Conservation (phyloP, 2,797 vertebrate genomes). For the Pseudopleuronectes americanus region DNA sequence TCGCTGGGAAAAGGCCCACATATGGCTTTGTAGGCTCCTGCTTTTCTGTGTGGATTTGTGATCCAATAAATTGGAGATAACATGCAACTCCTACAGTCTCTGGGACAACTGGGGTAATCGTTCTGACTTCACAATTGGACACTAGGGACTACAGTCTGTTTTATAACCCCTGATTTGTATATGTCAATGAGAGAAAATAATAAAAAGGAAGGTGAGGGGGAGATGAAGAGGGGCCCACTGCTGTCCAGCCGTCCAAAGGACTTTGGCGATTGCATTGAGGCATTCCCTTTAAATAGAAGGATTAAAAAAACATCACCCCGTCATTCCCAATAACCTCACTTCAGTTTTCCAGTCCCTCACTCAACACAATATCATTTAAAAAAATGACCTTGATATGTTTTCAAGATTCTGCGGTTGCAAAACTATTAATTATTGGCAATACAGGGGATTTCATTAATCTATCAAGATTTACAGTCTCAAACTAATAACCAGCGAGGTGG, state of each 20-base stretch:
- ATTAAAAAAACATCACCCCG: constrained; percentile 75
- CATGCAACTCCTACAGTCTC: constrained; percentile 43
- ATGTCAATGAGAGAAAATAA: constrained; percentile 24
- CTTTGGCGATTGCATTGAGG: constrained; percentile 65
- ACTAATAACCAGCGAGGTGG: constrained; percentile 8
- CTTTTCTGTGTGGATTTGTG: constrained; percentile 17
- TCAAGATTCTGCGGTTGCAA: constrained; percentile 85
- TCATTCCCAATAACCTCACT: constrained; percentile 59
- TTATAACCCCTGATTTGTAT: constrained; percentile 75
- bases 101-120: constrained; percentile 61
- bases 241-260: too few species aligned
- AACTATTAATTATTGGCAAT: constrained; percentile 86
- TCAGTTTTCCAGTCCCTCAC: constrained; percentile 85
- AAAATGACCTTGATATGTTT: constrained; percentile 83
- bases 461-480: constrained; percentile 27
- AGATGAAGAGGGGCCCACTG: too few species aligned
- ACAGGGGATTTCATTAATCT: constrained; percentile 53
- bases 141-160: constrained; percentile 71
- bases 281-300: constrained; percentile 53
- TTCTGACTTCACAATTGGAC: constrained; percentile 75
- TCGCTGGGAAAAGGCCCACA: constrained; percentile 59
- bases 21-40: constrained; percentile 37
- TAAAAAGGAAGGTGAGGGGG: not conserved
- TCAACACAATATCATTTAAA: constrained; percentile 89
- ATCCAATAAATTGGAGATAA: constrained; percentile 41